Evolutionary conservation across 2,888 invertebrate species (phyloP).

Genomic region (Caenorhabditis sp.): DNA sequence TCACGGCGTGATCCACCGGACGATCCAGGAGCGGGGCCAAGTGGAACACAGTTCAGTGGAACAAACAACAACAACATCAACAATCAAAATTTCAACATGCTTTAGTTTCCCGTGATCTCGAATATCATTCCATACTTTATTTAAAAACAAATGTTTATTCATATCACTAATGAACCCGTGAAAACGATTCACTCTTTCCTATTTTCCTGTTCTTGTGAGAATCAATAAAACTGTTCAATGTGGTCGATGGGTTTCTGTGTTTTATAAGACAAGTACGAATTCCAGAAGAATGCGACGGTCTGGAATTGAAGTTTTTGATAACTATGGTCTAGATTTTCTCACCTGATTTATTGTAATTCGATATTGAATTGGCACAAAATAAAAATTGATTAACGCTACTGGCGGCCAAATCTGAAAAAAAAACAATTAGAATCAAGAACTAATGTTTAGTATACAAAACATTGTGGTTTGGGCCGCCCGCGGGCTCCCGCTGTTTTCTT

Average conservation of each 20-base stretch:
- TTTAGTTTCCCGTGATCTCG: neutral
- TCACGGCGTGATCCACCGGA: neutral
- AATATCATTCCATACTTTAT: neutral
- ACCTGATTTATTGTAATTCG: constrained; percentile 77
- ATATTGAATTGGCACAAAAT: constrained; percentile 82
- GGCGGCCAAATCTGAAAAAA: constrained; percentile 79
- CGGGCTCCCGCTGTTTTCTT: too few species aligned
- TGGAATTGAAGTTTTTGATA: too few species aligned
- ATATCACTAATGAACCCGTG: neutral
- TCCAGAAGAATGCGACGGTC: constrained; percentile 84
- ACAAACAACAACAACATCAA: neutral
- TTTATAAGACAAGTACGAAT: constrained; percentile 83
- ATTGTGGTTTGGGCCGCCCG: too few species aligned
- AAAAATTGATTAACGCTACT: constrained; percentile 86
- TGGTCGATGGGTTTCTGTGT: constrained; percentile 73
- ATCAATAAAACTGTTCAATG: constrained; percentile 32
- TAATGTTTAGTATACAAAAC: too few species aligned
- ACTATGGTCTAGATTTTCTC: too few species aligned
- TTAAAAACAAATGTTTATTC: neutral
- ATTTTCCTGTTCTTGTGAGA: neutral
- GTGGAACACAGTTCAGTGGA: neutral
- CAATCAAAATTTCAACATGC: neutral
- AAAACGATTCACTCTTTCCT: neutral
- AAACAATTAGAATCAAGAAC: neutral
- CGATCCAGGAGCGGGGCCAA: neutral